A percentile compares a stretch with the other conserved stretches of the same genome.
Evolutionary conservation across 2,888 invertebrate genomes (phyloP).

Genomic region (Cotesia congregata): DNA sequence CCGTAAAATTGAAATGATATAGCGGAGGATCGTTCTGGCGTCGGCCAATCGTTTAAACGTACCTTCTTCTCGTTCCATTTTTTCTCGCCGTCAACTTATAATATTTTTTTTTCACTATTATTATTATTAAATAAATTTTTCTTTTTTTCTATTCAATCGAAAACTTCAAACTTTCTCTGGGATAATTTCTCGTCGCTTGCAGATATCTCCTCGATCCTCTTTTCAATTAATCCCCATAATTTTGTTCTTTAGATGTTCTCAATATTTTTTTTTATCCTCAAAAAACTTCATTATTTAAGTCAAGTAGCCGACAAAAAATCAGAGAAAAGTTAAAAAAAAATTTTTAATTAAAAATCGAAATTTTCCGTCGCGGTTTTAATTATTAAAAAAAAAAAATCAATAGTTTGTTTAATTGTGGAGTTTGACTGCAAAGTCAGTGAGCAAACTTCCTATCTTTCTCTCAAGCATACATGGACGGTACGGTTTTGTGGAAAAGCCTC

Average conservation of each 20-base stretch:
- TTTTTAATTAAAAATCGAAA: too few species aligned
- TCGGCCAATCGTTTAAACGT: conserved; percentile 30
- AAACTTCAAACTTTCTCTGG: conserved; percentile 22
- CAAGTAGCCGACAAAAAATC: too few species aligned
- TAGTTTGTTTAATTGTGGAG: neutral
- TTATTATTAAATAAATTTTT: conserved; percentile 17
- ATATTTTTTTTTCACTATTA: neutral
- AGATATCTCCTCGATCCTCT: conserved; percentile 28
- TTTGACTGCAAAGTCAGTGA: neutral
- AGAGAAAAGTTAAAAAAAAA: too few species aligned
- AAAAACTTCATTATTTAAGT: too few species aligned
- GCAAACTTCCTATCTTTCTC: conserved; percentile 7
- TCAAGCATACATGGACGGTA: neutral
- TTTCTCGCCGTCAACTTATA: neutral
- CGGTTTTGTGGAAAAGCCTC: conserved; percentile 22
- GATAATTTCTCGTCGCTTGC: conserved; percentile 33
- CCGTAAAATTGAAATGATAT: conserved; percentile 69
- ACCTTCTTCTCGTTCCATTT: conserved; percentile 4
- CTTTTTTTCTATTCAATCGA: conserved; percentile 27
- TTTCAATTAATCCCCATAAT: conserved; percentile 16
- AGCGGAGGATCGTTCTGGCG: conserved; percentile 47
- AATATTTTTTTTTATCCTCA: neutral
- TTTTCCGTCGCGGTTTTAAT: too few species aligned
- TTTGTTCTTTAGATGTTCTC: conserved; percentile 18
- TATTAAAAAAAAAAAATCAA: too few species aligned